Conservation (phyloP, 2,113 vertebrate species). For the Sorex fumeus region DNA sequence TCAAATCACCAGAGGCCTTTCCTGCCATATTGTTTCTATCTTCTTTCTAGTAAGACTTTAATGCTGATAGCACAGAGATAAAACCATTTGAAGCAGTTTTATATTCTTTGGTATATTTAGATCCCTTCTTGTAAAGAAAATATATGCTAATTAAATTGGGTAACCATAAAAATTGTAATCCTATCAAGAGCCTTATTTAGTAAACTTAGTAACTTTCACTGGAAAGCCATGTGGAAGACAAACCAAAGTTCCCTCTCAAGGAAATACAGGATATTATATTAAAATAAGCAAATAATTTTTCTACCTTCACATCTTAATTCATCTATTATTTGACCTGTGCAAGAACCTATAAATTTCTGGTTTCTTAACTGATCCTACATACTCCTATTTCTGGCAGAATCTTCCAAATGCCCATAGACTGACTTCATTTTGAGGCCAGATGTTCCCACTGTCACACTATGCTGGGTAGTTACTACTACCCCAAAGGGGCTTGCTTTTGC, state of each 20-base stretch:
- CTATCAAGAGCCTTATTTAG: slow-evolving; percentile 52
- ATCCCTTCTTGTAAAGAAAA: slow-evolving; percentile 73
- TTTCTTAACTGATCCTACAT: slow-evolving; percentile 42
- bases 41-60: slow-evolving; percentile 67
- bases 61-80: slow-evolving; percentile 54
- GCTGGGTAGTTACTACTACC: slow-evolving; percentile 54
- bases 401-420: neutral
- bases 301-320: slow-evolving; percentile 21
- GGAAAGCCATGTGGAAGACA: neutral
- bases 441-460: slow-evolving; percentile 33
- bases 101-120: slow-evolving; percentile 62
- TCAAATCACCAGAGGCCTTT: slow-evolving; percentile 87
- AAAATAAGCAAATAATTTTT: slow-evolving; percentile 28
- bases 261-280: slow-evolving; percentile 40
- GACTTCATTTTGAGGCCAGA: slow-evolving; percentile 57
- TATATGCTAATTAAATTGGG: slow-evolving; percentile 57
- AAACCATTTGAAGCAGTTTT: slow-evolving; percentile 67
- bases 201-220: slow-evolving; percentile 40
- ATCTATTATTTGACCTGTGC: slow-evolving; percentile 7
- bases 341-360: slow-evolving; percentile 36
- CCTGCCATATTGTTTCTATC: slow-evolving; percentile 80
- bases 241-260: slow-evolving; percentile 16
- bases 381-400: slow-evolving; percentile 44
- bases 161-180: slow-evolving; percentile 58
- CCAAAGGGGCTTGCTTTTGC: slow-evolving; percentile 49